These are phyloP conservation scores for Phycodurus eques DNA, from an alignment of 2,113 vertebrate species.

Conservation along the genomic window DNA sequence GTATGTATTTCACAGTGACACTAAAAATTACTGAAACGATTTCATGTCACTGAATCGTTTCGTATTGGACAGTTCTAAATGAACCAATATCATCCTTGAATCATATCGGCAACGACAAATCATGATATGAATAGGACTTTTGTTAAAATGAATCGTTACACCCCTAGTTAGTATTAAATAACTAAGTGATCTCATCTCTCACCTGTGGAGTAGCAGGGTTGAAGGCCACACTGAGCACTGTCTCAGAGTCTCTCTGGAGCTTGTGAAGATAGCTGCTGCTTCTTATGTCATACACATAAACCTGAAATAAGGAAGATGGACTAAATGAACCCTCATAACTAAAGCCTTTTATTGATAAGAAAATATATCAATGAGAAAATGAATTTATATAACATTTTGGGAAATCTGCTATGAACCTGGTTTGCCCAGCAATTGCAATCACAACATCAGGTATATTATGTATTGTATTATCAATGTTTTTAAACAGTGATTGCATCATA, in stretches of 20 bases:
- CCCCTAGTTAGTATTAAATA: no score
- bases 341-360: not conserved
- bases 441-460: not conserved
- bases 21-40: no score
- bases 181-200: constrained; percentile 20
- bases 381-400: not conserved
- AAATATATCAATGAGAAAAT: not conserved
- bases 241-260: constrained; percentile 77
- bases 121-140: no score
- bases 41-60: no score
- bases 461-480: not conserved
- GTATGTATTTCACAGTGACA: no score
- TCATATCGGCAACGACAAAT: no score
- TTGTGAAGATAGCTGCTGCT: constrained; percentile 78
- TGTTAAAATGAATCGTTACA: no score
- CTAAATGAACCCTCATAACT: constrained; percentile 11
- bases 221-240: constrained; percentile 78
- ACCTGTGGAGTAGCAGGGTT: constrained; percentile 81
- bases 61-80: no score
- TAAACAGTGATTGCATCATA: not conserved
- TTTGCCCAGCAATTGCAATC: not conserved
- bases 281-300: constrained; percentile 80
- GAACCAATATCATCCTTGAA: no score
- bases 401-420: not conserved
- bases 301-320: constrained; percentile 67